These are phyloP conservation scores for Pocillopora meandrina DNA, from an alignment of 92 coral and sea anemone genomes.

Conservation along the genomic window DNA sequence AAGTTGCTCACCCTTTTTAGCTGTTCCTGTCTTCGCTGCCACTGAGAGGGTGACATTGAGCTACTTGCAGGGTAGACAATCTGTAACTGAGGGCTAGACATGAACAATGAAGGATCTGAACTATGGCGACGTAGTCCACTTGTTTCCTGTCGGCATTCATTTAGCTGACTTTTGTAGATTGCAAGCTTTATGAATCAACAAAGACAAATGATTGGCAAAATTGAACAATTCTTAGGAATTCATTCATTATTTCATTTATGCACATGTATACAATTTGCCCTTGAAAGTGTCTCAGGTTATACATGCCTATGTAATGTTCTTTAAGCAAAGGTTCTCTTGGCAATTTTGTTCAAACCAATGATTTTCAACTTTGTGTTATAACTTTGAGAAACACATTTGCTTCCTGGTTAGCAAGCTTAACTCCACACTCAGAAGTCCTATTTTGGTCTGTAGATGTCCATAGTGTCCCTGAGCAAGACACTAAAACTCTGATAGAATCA, in stretches of 20 bases:
- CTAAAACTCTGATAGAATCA: too few relatives aligned
- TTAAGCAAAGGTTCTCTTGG: too few relatives aligned
- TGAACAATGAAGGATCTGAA: constrained; percentile 40
- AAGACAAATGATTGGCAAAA: not conserved
- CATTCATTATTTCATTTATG: too few relatives aligned
- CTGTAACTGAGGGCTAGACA: constrained; percentile 78
- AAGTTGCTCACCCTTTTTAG: constrained; percentile 71
- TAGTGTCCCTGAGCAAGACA: too few relatives aligned
- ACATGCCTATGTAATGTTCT: too few relatives aligned
- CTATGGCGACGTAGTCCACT: constrained; percentile 46
- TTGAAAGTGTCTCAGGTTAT: too few relatives aligned
- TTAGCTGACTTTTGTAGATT: constrained; percentile 68
- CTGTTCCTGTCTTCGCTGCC: constrained; percentile 84
- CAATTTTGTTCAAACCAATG: too few relatives aligned
- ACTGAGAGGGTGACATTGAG: constrained; percentile 51
- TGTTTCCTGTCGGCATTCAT: constrained; percentile 58
- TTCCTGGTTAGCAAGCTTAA: not conserved
- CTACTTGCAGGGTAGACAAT: constrained; percentile 71
- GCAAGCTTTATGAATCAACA: constrained; percentile 54
- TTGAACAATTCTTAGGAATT: too few relatives aligned
- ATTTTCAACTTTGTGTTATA: too few relatives aligned
- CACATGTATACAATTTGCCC: too few relatives aligned
- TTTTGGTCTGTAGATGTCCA: too few relatives aligned
- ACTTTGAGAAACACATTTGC: too few relatives aligned
- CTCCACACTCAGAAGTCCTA: not conserved